Base-by-base conservation (phyloP, 2,113 vertebrate species). In the Ceyx margarethae region DNA sequence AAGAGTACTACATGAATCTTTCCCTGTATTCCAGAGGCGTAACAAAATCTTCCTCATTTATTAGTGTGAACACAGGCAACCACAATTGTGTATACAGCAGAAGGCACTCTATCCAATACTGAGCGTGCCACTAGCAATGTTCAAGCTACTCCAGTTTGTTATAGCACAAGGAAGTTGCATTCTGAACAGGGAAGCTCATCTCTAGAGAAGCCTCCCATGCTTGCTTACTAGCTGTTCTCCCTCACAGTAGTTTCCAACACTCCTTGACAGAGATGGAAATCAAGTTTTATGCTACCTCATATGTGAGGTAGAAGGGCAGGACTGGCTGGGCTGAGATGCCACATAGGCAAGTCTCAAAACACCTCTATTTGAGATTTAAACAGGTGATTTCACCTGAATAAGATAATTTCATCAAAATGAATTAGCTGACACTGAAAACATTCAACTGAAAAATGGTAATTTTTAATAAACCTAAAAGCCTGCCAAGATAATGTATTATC, bases 231-330 rank as follows among this genome's bases (percentile, higher is more conserved):
- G 54, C 31, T 90, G 29, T 21, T 71, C 23, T 69, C 25, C n/a
- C 69, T 69, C 40, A 61, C 14, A 61, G 16, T 46, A 85, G 18
- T 43, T 62, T 74, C 35, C 20, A 82, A 10, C 0, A 1, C 20
- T 66, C 22, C 17, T 60, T 54, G 26, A 60, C 3, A 74, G 45
- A 83, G 35, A 5, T 35, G 23, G 35, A 81, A 65, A 86, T 71
- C 0, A 0, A 19, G 17, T 81, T 77, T 78, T 66, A 43, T 0
- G 0, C 12, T 67, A 9, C 37, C 37, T 90, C 61, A 87, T 53
- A 60, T 1, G 5, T 4, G n/a, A 87, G 20, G 26, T 29, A 79
- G 40, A 79, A 85, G 9, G 13, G 48, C n/a, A 46, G 15, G 25
- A 78, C 20, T 15, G 73, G 35, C 13, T 51, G 10, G 40, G 17